Evolutionary conservation across 2,888 invertebrate genomes (phyloP), one percentile per base, ranked within the genome.

Genomic region (Apodemia hepburni): DNA sequence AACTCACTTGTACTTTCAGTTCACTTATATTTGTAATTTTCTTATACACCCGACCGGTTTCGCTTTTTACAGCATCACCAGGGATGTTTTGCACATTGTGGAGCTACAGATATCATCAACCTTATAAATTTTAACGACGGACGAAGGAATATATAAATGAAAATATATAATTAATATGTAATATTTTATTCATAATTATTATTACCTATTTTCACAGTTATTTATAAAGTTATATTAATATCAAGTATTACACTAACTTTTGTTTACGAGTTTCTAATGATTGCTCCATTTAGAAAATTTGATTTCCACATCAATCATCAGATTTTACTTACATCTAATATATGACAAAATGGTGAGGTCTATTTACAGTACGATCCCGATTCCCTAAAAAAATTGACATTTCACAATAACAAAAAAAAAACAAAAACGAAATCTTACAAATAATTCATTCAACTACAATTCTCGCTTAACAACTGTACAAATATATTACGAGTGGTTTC

Each of bases 341-440:
- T 86, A 83, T 85, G 85, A 88, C 87, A 87, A 85, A 87, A 84
- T 83, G 84, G 88, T 90, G 89, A 84, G 83, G 84, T 84, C 81
- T 91, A 89, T 91, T 87, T 93, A 93, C 93, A 93, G 92, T 93
- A 93, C 93, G 86, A 93, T 93, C 93, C 94, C 93, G 92, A 93
- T 93, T 93, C 93, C 93, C 93, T 93, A 93, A 93, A 93, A 79
- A 93, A 93, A 93, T 93, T 93, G 93, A 93, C 93, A 93, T 93
- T 93, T 93, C 93, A 93, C 93, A 92, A 84, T 92, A 93, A 93
- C 90, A 93, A 93, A 91, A 84, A 79, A 81, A 79, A 76, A 76
- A 83, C 79, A 82, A 82, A 87, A 88, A 85, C 82, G 78, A 86
- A 86, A 81, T 77, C 81, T 81, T 88, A 85, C 84, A 87, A 85